phyloP scores from a whole-genome alignment of 2,113 vertebrate genomes.

The Bucco capensis region DNA sequence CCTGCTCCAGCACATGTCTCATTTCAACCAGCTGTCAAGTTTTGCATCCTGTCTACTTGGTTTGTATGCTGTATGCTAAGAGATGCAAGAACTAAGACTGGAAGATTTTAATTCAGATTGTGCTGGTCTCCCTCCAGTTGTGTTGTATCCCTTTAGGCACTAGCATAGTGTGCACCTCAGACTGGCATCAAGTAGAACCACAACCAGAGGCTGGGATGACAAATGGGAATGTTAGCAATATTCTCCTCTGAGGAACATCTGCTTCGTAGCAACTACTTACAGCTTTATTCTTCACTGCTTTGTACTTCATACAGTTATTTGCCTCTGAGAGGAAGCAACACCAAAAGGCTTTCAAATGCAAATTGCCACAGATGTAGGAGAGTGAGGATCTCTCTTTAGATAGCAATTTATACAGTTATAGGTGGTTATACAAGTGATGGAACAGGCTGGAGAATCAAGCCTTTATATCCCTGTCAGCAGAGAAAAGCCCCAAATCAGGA shows the following conservation, averaged over 20 bases:
- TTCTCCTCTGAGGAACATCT: not conserved
- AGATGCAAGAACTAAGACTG: not conserved
- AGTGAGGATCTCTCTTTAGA: not conserved
- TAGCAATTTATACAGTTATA: not conserved
- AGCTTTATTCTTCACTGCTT: not conserved
- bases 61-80: not conserved
- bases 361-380: not conserved
- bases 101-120: not conserved
- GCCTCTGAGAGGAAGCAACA: not conserved
- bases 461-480: not conserved
- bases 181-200: not conserved
- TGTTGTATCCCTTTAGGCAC: not conserved
- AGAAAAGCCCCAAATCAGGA: not conserved
- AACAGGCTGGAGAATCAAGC: not conserved
- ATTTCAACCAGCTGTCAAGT: not conserved
- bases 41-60: not conserved
- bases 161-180: not conserved
- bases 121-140: not conserved
- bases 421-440: not conserved
- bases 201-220: not conserved
- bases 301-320: not conserved
- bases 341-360: not conserved
- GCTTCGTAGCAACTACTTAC: not conserved
- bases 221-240: not conserved
- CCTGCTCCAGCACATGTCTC: not conserved